phyloP scores from a whole-genome alignment of 2,888 invertebrate genomes.

The Drosophila acutilabella region DNA sequence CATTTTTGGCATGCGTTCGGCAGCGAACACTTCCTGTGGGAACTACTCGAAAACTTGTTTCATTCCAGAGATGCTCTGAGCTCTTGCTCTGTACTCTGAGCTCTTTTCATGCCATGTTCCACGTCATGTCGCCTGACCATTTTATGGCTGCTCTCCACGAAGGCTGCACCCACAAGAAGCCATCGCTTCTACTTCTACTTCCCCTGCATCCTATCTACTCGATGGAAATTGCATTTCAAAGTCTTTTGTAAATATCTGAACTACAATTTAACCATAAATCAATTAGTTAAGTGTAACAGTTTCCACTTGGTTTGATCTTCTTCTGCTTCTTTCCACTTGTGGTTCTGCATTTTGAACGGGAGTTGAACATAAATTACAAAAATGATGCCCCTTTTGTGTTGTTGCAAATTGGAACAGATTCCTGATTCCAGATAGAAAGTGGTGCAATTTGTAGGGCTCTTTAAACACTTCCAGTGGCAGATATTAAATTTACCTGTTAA shows the following conservation, averaged over 20 bases:
- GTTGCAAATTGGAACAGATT: slow-evolving; percentile 59
- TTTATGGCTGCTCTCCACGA: slow-evolving; percentile 40
- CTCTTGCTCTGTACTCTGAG: neutral
- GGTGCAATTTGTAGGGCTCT: slow-evolving; percentile 44
- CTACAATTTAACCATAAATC: slow-evolving; percentile 62
- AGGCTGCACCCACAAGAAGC: slow-evolving; percentile 58
- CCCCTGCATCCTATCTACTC: neutral
- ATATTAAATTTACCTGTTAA: slow-evolving; percentile 27
- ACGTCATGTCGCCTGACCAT: slow-evolving; percentile 54
- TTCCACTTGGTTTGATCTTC: slow-evolving; percentile 29
- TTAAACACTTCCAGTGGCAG: slow-evolving; percentile 17
- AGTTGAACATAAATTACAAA: slow-evolving; percentile 63
- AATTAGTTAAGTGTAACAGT: slow-evolving; percentile 69
- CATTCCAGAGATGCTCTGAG: slow-evolving; percentile 28
- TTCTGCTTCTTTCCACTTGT: slow-evolving; percentile 18
- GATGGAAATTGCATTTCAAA: slow-evolving; percentile 40
- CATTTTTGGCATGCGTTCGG: slow-evolving; percentile 77
- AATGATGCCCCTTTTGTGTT: slow-evolving; percentile 66
- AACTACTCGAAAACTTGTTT: slow-evolving; percentile 68
- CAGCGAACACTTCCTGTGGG: slow-evolving; percentile 77
- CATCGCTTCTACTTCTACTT: neutral
- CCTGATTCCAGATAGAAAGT: slow-evolving; percentile 20
- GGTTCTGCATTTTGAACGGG: slow-evolving; percentile 29
- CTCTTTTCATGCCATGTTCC: slow-evolving; percentile 35
- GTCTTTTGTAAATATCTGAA: slow-evolving; percentile 47